Evolutionary conservation across 1,140 invertebrate species (phyloP).

Genomic region (Heliconius hermathena): DNA sequence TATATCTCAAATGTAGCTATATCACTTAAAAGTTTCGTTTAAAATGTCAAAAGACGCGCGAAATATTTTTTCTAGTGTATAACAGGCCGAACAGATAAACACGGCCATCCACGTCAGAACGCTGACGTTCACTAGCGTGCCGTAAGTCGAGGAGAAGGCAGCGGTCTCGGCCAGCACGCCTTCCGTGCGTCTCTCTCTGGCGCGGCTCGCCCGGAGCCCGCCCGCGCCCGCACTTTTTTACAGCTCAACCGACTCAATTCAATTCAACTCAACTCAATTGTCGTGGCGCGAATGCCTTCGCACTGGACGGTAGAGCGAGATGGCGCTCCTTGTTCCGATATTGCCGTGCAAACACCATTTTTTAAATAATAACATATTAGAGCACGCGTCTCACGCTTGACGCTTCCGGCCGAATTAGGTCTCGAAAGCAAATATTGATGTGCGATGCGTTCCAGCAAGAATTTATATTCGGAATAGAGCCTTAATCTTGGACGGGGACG

Average conservation of each 20-base stretch:
- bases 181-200: slow-evolving; percentile 77
- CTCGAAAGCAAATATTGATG: slow-evolving; percentile 45
- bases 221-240: slow-evolving; percentile 74
- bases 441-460: slow-evolving; percentile 62
- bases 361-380: slow-evolving; percentile 20
- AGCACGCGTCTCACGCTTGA: slow-evolving; percentile 10
- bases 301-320: slow-evolving; percentile 79
- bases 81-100: slow-evolving; percentile 56
- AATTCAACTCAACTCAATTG: slow-evolving; percentile 82
- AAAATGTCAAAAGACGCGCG: slow-evolving; percentile 69
- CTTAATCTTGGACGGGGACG: slow-evolving; percentile 79
- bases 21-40: slow-evolving; percentile 65
- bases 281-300: slow-evolving; percentile 80
- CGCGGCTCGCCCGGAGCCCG: slow-evolving; percentile 61
- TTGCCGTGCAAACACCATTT: slow-evolving; percentile 26
- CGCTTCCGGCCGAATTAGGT: slow-evolving; percentile 14
- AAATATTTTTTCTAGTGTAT: slow-evolving; percentile 69
- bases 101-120: slow-evolving; percentile 72
- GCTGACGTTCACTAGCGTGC: slow-evolving; percentile 77
- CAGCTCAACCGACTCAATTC: slow-evolving; percentile 80
- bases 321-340: slow-evolving; percentile 58
- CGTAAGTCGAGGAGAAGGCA: slow-evolving; percentile 80
- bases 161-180: slow-evolving; percentile 77
- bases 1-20: slow-evolving; percentile 51
- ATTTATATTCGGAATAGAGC: slow-evolving; percentile 69